Evolutionary conservation across 2,888 invertebrate species (phyloP).

Genomic region (Cyclophora albipunctata): DNA sequence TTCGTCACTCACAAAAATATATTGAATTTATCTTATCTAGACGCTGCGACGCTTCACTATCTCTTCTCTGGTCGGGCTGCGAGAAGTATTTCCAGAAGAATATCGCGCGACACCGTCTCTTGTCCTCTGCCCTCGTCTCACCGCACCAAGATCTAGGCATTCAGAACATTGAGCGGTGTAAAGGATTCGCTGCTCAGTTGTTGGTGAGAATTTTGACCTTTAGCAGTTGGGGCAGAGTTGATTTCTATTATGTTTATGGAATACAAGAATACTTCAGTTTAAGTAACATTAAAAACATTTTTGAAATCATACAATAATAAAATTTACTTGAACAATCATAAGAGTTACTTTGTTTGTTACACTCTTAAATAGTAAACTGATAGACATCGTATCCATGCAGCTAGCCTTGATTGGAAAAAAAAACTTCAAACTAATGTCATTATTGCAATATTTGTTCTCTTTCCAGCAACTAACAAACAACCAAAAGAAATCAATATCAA

Average conservation of each 20-base stretch:
- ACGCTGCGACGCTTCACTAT: constrained; percentile 67
- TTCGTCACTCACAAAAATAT: neutral
- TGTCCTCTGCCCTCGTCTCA: constrained; percentile 77
- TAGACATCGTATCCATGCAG: neutral
- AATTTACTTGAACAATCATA: neutral
- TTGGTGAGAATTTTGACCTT: constrained; percentile 64
- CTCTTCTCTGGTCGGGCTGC: constrained; percentile 82
- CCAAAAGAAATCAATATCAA: constrained; percentile 78
- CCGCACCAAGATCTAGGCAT: constrained; percentile 87
- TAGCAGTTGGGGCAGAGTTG: too few relatives aligned
- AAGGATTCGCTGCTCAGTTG: constrained; percentile 88
- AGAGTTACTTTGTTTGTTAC: neutral
- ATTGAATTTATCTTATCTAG: constrained; percentile 23
- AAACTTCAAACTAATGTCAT: too few relatives aligned
- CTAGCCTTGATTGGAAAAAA: too few relatives aligned
- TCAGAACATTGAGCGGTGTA: constrained; percentile 87
- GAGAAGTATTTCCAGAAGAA: constrained; percentile 84
- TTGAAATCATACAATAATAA: neutral
- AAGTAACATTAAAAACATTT: too few relatives aligned
- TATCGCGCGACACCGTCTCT: constrained; percentile 79
- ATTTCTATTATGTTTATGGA: too few relatives aligned
- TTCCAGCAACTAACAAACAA: constrained; percentile 77
- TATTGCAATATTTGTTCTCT: constrained; percentile 1
- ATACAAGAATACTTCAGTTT: too few relatives aligned
- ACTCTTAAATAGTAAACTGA: too few relatives aligned